Percentiles rank a stretch among this genome's conserved stretches.
phyloP scores from a whole-genome alignment of 2,797 vertebrate genomes.

The Siniperca undulata region DNA sequence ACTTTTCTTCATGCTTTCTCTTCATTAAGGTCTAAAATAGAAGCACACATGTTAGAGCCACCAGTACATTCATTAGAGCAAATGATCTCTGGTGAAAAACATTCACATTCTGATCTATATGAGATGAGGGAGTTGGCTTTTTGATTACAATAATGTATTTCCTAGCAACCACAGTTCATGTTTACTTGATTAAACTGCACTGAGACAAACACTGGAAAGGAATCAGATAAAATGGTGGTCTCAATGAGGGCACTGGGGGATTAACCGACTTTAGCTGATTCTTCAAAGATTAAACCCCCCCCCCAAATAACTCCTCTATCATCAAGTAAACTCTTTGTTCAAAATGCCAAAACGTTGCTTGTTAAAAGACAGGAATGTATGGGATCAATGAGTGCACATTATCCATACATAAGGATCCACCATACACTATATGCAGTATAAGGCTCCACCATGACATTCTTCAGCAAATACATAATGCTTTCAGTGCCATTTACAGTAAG shows the following conservation, averaged over 20 bases:
- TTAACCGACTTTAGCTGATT: slow-evolving; percentile 48
- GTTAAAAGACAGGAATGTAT: not conserved
- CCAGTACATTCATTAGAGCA: slow-evolving; percentile 56
- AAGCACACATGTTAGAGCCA: slow-evolving; percentile 34
- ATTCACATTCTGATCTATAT: slow-evolving; percentile 42
- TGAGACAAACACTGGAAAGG: slow-evolving; percentile 43
- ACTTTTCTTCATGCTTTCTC: slow-evolving; percentile 20
- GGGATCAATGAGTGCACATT: not conserved
- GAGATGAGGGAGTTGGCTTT: slow-evolving; percentile 39
- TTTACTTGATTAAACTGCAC: slow-evolving; percentile 39
- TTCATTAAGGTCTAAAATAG: slow-evolving; percentile 44
- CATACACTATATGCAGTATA: not conserved
- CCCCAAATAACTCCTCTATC: not conserved
- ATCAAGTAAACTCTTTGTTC: slow-evolving; percentile 25
- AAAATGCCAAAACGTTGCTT: slow-evolving; percentile 27
- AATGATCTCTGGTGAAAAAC: slow-evolving; percentile 48
- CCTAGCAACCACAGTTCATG: slow-evolving; percentile 23
- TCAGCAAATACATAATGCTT: not conserved
- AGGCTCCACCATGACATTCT: not conserved
- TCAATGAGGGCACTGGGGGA: slow-evolving; percentile 53
- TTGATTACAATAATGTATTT: slow-evolving; percentile 63
- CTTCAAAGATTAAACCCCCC: slow-evolving; percentile 15
- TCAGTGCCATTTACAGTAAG: slow-evolving; percentile 3
- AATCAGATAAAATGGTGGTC: slow-evolving; percentile 48
- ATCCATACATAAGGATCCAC: not conserved